Evolutionary conservation across 2,888 invertebrate genomes (phyloP).

Genomic region (Nebria brevicollis): DNA sequence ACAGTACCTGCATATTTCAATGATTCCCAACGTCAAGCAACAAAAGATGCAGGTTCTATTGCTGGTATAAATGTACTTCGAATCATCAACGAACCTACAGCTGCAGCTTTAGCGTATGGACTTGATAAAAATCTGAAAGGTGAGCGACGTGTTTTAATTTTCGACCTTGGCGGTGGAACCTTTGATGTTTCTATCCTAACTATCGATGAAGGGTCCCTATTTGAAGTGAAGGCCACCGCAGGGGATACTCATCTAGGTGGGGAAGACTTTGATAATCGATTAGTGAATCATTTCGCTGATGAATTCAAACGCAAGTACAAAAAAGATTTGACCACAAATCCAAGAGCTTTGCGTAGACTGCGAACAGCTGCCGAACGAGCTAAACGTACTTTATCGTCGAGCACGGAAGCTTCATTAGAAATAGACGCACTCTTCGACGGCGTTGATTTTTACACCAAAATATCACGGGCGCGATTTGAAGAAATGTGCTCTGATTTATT

Average conservation of each 20-base stretch:
- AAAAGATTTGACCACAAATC: slow-evolving; percentile 64
- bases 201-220: slow-evolving; percentile 80
- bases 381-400: slow-evolving; percentile 65
- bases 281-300: slow-evolving; percentile 68
- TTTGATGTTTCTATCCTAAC: slow-evolving; percentile 87
- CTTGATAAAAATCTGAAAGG: slow-evolving; percentile 74
- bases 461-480: slow-evolving; percentile 81
- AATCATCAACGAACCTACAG: slow-evolving; percentile 86
- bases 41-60: slow-evolving; percentile 84
- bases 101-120: slow-evolving; percentile 79
- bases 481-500: slow-evolving; percentile 79
- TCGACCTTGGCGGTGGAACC: slow-evolving; percentile 73
- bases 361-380: slow-evolving; percentile 67
- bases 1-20: slow-evolving; percentile 81
- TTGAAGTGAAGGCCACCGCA: slow-evolving; percentile 84
- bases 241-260: slow-evolving; percentile 88
- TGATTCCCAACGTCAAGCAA: slow-evolving; percentile 79
- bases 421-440: slow-evolving; percentile 66
- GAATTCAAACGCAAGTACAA: slow-evolving; percentile 67
- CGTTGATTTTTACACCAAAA: slow-evolving; percentile 71
- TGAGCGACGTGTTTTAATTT: slow-evolving; percentile 72
- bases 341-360: slow-evolving; percentile 63
- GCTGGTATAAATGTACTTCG: slow-evolving; percentile 80
- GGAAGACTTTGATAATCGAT: slow-evolving; percentile 72
- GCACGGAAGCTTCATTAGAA: slow-evolving; percentile 66